Base-by-base conservation (phyloP, 2,113 vertebrate species). In the Cardinalis cardinalis region DNA sequence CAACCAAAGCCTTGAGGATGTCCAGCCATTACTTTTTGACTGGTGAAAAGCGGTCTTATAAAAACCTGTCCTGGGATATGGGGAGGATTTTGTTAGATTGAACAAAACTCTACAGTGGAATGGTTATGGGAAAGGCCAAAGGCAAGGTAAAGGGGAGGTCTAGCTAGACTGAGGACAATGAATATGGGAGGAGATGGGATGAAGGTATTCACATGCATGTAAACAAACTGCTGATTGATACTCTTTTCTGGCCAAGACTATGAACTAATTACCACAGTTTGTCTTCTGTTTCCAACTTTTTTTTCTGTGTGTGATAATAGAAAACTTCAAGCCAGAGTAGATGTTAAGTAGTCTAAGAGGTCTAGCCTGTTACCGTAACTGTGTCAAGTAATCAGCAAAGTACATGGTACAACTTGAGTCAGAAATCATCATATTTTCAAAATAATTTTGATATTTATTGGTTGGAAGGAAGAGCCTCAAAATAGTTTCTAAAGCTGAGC, bases 121-220 rank as follows among this genome's bases (percentile, higher is more conserved):
- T 52, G 4, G 16, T 60, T 58, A 58, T 14, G 9, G 5, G 3
- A 53, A 70, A 70, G 17, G 1, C 16, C n/a, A 92, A 73, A 84
- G 32, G 5, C 20, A 68, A 52, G 5, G 49, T 38, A 23, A 72
- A 60, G 23, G 29, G 64, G 7, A 44, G 5, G 28, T 65, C 24
- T 74, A 36, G 6, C 23, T 66, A 53, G 14, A 26, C 3, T 36
- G 12, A 61, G 26, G 29, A 63, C 17, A 40, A 18, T 7, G 26
- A 49, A 53, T 29, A 8, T 7, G 2, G 31, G 16, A 71, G 34
- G 12, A 83, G 19, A 78, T 3, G 7, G 9, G 6, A 53, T 53
- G 55, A 58, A 63, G 3, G 18, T 66, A 18, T 15, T 11, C 6
- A 17, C 1, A 0, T 46, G 2, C 18, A 32, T 32, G 7, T 34